Evolutionary conservation across 2,888 invertebrate species (phyloP).

Genomic region (Crioceris asparagi): DNA sequence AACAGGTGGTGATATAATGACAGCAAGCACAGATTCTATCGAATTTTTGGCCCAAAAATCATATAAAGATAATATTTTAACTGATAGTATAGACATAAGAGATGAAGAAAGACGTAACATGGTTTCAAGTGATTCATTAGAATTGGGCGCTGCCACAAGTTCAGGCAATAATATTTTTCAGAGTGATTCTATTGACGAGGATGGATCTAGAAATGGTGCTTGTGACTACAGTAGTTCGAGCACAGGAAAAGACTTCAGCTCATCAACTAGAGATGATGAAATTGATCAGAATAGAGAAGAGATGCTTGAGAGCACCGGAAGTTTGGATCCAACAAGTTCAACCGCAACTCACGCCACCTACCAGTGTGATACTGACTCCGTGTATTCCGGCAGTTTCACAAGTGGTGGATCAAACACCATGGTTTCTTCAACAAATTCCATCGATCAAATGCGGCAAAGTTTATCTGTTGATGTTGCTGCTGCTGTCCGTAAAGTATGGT

Average conservation of each 20-base stretch:
- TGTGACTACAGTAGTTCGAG: slow-evolving; percentile 41
- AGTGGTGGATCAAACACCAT: slow-evolving; percentile 76
- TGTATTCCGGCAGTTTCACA: slow-evolving; percentile 77
- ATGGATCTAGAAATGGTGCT: slow-evolving; percentile 30
- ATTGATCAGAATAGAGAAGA: slow-evolving; percentile 37
- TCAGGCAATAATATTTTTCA: slow-evolving; percentile 25
- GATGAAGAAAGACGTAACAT: slow-evolving; percentile 36
- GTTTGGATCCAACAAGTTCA: slow-evolving; percentile 66
- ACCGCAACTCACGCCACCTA: slow-evolving; percentile 74
- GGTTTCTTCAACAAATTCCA: slow-evolving; percentile 64
- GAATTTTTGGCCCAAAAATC: slow-evolving; percentile 38
- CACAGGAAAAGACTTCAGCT: slow-evolving; percentile 41
- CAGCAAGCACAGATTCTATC: slow-evolving; percentile 48
- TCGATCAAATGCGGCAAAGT: slow-evolving; percentile 49
- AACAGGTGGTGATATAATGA: slow-evolving; percentile 43
- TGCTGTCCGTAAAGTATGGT: slow-evolving; percentile 39
- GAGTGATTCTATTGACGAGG: slow-evolving; percentile 42
- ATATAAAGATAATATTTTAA: slow-evolving; percentile 37
- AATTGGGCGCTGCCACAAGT: slow-evolving; percentile 32
- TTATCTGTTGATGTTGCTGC: slow-evolving; percentile 38
- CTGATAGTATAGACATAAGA: slow-evolving; percentile 46
- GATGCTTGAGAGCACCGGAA: slow-evolving; percentile 53
- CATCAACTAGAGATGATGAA: slow-evolving; percentile 35
- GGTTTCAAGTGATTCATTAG: slow-evolving; percentile 43
- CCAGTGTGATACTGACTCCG: slow-evolving; percentile 73